These are phyloP conservation scores for Andrena haemorrhoa DNA, from an alignment of 2,888 invertebrate species.

Conservation along the genomic window DNA sequence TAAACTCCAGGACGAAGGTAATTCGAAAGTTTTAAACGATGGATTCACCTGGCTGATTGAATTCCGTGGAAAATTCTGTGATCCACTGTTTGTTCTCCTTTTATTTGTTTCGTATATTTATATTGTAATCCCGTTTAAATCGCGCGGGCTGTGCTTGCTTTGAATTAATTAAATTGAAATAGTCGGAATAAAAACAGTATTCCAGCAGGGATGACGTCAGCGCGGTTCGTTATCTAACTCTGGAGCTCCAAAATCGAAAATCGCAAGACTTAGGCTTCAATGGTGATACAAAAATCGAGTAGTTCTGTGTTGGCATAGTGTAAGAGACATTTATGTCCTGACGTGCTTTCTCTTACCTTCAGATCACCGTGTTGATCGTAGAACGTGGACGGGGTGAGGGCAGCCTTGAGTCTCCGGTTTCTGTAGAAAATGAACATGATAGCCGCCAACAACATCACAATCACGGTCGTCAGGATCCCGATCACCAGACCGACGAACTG, in stretches of 20 bases:
- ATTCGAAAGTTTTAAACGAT: conserved; percentile 57
- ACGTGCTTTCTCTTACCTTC: conserved; percentile 72
- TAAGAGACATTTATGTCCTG: background rate
- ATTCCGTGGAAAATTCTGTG: conserved; percentile 38
- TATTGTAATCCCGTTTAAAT: conserved; percentile 30
- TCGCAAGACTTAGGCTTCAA: background rate
- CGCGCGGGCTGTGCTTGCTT: background rate
- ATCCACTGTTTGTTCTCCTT: conserved; percentile 31
- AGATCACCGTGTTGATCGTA: conserved; percentile 82
- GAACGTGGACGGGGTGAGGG: conserved; percentile 79
- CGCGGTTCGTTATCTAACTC: background rate
- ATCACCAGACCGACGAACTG: conserved; percentile 89
- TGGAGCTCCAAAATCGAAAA: background rate
- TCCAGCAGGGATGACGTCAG: background rate
- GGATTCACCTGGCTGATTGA: conserved; percentile 47
- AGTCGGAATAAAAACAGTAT: background rate
- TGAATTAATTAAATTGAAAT: background rate
- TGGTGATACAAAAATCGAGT: background rate
- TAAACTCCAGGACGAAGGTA: conserved; percentile 40
- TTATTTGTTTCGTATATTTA: conserved; percentile 49
- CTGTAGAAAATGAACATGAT: conserved; percentile 90
- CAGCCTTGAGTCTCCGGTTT: conserved; percentile 87
- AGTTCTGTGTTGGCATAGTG: background rate
- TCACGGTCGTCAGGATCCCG: conserved; percentile 90
- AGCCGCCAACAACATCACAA: conserved; percentile 89